Base-by-base conservation (phyloP, 1,140 invertebrate species). In the Cotesia typhae region DNA sequence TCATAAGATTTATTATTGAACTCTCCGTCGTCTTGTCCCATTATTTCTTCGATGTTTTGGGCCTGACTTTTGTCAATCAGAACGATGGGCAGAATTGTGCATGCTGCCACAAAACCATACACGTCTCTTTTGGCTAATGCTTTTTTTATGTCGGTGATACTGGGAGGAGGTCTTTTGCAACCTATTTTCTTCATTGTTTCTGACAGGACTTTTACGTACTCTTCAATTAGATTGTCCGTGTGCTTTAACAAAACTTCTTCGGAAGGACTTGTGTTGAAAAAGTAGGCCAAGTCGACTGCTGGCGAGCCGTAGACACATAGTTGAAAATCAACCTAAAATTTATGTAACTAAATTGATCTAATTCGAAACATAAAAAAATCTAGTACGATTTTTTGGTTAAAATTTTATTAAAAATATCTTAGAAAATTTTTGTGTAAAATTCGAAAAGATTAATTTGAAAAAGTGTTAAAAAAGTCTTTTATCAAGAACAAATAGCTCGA, bases 241-340 rank as follows among this genome's bases (percentile, higher is more conserved):
- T 86, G 74, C 17, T 82, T 72, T 0, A 76, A 61, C 17, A 79
- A 70, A 2, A 85, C 70, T 0, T 84, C 77, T 10, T 79, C 74
- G 5, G 71, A 69, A 4, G 80, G 68, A 71, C 88, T 89, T 0
- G 88, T 88, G 59, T 82, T 81, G 20, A 89, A 78, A 71, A 90
- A 90, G 74, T 89, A 90, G 10, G 81, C 82, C 0, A 90, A 69
- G 78, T 90, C 89, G 1, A 88, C 67, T 1, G 83, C 87, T 6
- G 88, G 88, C 38, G 88, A 88, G 7, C 78, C 75, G 61, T 87
- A 88, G 9, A 80, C 14, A 36, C 77, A 74, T 53, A 87, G 38
- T 83, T 90, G 90, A 70, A 89, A 90, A 73, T 90, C 89, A 38
- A 90, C 85, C 87, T 89, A 77, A 38, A 84, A 82, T 47, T 47